Evolutionary conservation across 92 coral and sea anemone species (phyloP), one percentile per base, ranked within the genome.

Genomic region (Palythoa heliodiscus): DNA sequence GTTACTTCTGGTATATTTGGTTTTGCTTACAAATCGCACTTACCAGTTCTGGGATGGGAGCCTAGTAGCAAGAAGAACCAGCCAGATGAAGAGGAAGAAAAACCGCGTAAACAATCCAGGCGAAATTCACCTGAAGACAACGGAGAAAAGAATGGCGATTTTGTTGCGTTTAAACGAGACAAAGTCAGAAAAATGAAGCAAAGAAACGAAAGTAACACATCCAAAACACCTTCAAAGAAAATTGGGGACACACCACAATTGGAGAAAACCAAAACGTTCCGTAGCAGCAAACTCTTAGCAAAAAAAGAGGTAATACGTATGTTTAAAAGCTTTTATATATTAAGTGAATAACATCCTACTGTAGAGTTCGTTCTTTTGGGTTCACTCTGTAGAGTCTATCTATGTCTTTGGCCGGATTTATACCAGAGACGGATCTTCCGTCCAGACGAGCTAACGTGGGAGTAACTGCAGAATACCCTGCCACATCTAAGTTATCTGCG

Each of bases 11-110:
- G 77, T 19, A n/a, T 73, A 47, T 47, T 47, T 23, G 77, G 77
- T 73, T 73, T 47, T 47, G 77, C 43, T 73, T 73, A 73, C 57
- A 73, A 73, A 22, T 16, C 77, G 29, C 77, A 73, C 4, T 73
- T 73, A 47, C 77, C 77, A 4, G 20, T 73, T 12, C 77, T 73
- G 6, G 77, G 77, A 16, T 11, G 43, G 14, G 48, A 47, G 11
- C 11, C 77, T 19, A 8, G 57, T 11, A 73, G 0, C 7, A 38
- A 71, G 17, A 22, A 20, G 57, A 47, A 73, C 47, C 14, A 24
- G 47, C 7, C 2, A 24, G 14, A 15, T 4, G 38, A 2, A 10
- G 75, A 0, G 48, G 9, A 71, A 38, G 52, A 7, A 29, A 16
- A 37, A 70, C 38, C 14, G 66, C 47, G 19, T 9, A 19, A 70